Evolutionary conservation across 1,140 invertebrate species (phyloP).

Genomic region (Harpegnathos saltator): DNA sequence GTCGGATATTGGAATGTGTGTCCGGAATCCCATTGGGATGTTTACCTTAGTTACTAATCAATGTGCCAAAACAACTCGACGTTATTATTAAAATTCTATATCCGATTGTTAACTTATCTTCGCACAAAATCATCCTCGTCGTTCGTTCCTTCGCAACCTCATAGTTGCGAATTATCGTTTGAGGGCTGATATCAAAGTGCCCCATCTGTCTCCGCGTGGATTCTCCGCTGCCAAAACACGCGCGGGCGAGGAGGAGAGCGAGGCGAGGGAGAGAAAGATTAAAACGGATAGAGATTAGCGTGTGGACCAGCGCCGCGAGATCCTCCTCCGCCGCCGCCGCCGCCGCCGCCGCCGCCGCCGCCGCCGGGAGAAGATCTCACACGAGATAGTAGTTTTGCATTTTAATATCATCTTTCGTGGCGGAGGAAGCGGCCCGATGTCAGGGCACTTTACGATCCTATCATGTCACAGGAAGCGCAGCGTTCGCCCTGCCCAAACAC

Average conservation of each 20-base stretch:
- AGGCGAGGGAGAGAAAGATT: not conserved
- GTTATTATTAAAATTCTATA: too few relatives aligned
- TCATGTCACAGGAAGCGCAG: slow-evolving; percentile 15
- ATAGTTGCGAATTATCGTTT: too few relatives aligned
- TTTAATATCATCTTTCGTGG: slow-evolving; percentile 44
- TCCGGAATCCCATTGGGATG: too few relatives aligned
- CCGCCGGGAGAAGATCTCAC: slow-evolving; percentile 38
- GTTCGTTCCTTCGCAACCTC: too few relatives aligned
- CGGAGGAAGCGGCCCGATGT: slow-evolving; percentile 25
- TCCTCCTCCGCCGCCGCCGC: too few relatives aligned
- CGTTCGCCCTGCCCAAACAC: slow-evolving; percentile 12
- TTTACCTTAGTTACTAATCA: too few relatives aligned
- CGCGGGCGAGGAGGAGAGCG: not conserved
- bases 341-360: too few relatives aligned
- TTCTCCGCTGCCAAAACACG: not conserved
- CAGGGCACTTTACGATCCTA: slow-evolving; percentile 44
- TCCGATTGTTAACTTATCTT: too few relatives aligned
- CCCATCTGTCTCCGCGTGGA: slow-evolving; percentile 9
- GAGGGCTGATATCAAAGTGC: slow-evolving; percentile 3
- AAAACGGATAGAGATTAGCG: not conserved
- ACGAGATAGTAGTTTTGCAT: slow-evolving; percentile 51
- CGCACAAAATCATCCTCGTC: too few relatives aligned
- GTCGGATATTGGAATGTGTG: too few relatives aligned
- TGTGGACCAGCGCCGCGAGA: not conserved
- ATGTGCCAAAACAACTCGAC: too few relatives aligned